A percentile compares a stretch with the other conserved stretches of the same genome.
phyloP scores from a whole-genome alignment of 2,113 vertebrate species.

The Sapayoa aenigma region DNA sequence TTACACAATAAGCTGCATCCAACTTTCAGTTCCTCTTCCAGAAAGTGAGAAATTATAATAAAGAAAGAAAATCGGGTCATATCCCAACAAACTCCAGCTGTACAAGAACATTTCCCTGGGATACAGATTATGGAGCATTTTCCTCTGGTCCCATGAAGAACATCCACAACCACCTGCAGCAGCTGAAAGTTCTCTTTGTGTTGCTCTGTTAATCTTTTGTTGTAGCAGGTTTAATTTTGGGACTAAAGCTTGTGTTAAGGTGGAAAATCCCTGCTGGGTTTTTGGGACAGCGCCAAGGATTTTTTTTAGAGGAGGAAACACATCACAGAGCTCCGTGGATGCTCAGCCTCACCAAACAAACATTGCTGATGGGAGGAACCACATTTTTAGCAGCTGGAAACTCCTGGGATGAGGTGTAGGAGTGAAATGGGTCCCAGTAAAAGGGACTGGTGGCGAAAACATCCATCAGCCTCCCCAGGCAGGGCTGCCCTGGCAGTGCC shows the following conservation, averaged over 20 bases:
- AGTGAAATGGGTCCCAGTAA: background rate
- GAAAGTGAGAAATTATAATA: background rate
- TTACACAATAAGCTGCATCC: background rate
- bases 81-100: background rate
- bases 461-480: accelerated
- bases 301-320: background rate
- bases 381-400: background rate
- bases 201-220: accelerated
- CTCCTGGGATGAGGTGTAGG: background rate
- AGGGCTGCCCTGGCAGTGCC: background rate
- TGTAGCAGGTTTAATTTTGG: background rate
- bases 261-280: background rate
- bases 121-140: background rate
- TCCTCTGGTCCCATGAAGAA: background rate
- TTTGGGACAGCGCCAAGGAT: background rate
- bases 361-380: background rate
- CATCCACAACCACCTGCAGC: background rate
- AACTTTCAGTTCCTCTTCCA: background rate
- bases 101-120: background rate
- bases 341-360: background rate
- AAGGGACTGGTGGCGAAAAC: background rate
- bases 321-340: background rate
- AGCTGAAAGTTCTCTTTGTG: background rate
- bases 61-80: background rate
- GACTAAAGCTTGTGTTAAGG: background rate